phyloP scores from a whole-genome alignment of 2,113 vertebrate genomes.

The Dasyornis broadbenti region DNA sequence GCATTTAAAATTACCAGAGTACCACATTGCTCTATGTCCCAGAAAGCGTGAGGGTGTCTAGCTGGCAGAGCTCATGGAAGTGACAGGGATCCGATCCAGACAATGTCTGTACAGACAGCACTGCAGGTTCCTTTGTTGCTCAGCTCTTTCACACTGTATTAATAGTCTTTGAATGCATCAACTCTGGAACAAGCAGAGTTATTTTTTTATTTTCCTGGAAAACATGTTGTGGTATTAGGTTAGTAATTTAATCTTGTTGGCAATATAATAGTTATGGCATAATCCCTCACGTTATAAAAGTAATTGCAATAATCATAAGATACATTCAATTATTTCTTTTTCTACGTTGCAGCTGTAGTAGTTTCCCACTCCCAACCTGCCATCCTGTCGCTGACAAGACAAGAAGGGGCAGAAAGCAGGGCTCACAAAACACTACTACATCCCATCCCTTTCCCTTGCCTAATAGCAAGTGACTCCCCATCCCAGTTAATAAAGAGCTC shows the following conservation, averaged over 20 bases:
- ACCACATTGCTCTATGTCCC: background rate
- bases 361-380: background rate
- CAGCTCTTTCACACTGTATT: background rate
- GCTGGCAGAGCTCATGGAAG: background rate
- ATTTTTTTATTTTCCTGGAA: slow-evolving; percentile 4
- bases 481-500: slow-evolving; percentile 64
- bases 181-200: background rate
- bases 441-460: slow-evolving; percentile 34
- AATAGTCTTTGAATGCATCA: background rate
- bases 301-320: background rate
- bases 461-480: slow-evolving; percentile 60
- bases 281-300: background rate
- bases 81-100: background rate
- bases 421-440: background rate
- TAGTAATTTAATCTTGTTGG: slow-evolving; percentile 13
- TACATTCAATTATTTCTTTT: background rate
- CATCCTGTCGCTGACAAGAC: background rate
- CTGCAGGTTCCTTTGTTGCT: background rate
- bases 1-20: background rate
- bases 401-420: background rate
- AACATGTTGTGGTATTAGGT: background rate
- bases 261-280: background rate
- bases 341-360: background rate
- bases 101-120: background rate
- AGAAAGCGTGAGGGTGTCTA: background rate